Conservation (phyloP, 1,140 invertebrate species). For the Notospermus geniculatus region DNA sequence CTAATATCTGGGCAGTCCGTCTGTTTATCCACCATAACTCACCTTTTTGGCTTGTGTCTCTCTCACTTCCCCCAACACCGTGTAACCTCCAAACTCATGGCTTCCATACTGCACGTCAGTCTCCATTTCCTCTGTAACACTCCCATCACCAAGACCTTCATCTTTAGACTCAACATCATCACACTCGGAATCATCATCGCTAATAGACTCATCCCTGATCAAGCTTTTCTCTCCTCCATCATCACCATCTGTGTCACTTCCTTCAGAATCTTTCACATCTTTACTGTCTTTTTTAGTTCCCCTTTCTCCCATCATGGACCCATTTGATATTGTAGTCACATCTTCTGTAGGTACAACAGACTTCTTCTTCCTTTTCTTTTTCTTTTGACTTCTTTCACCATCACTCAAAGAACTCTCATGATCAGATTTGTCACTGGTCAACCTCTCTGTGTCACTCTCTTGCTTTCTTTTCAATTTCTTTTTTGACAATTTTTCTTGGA, state of each 20-base stretch:
- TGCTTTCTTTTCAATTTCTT: conserved; percentile 15
- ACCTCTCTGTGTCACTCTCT: too few relatives aligned
- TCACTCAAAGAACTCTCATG: too few relatives aligned
- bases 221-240: not conserved
- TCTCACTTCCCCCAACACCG: conserved; percentile 45
- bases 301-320: too few relatives aligned
- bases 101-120: conserved; percentile 5
- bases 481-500: not conserved
- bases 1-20: too few relatives aligned
- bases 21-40: not conserved
- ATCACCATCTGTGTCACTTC: not conserved
- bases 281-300: too few relatives aligned
- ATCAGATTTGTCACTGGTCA: too few relatives aligned
- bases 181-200: conserved; percentile 10
- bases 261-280: not conserved
- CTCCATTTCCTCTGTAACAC: not conserved
- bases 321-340: too few relatives aligned
- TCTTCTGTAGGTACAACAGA: too few relatives aligned
- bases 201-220: too few relatives aligned
- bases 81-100: conserved; percentile 41
- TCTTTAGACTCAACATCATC: conserved; percentile 9
- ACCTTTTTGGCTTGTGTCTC: conserved; percentile 56
- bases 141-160: conserved; percentile 9
- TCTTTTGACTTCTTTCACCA: conserved; percentile 12
- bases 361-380: conserved; percentile 20